Conservation (phyloP, 2,113 vertebrate genomes). For the Ovis canadensis region DNA sequence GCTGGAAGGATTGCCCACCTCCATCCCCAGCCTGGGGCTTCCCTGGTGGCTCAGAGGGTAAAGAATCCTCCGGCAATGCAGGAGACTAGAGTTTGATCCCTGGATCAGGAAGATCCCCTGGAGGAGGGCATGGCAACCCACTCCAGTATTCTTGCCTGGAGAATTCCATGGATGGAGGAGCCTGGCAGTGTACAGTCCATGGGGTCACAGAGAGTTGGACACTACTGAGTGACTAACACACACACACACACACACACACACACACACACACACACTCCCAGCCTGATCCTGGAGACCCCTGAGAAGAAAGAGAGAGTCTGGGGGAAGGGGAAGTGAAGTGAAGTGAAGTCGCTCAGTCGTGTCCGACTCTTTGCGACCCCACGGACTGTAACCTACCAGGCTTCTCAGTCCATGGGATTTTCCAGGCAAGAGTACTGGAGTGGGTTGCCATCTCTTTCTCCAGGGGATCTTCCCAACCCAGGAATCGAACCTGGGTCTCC, state of each 20-base stretch:
- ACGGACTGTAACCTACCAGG: too few species aligned
- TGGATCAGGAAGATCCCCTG: not conserved
- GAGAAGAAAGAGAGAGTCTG: not conserved
- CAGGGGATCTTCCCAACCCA: too few species aligned
- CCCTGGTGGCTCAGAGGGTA: not conserved
- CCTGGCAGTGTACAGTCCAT: rapidly evolving
- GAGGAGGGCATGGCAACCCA: too few species aligned
- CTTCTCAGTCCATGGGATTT: too few species aligned
- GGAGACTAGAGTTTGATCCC: not conserved
- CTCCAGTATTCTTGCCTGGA: too few species aligned
- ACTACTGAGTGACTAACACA: not conserved
- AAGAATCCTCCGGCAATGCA: not conserved
- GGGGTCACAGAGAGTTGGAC: too few species aligned
- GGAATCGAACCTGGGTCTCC: too few species aligned
- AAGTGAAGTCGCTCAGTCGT: too few species aligned
- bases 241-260: not conserved
- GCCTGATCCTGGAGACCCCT: not conserved
- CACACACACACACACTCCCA: not conserved
- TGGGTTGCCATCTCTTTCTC: too few species aligned
- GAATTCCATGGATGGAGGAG: too few species aligned
- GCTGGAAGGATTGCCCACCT: not conserved
- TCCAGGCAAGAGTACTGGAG: too few species aligned
- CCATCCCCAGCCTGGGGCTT: not conserved
- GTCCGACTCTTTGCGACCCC: too few species aligned
- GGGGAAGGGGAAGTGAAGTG: not conserved